phyloP scores from a whole-genome alignment of 2,888 invertebrate species.

The Baccha elongata region DNA sequence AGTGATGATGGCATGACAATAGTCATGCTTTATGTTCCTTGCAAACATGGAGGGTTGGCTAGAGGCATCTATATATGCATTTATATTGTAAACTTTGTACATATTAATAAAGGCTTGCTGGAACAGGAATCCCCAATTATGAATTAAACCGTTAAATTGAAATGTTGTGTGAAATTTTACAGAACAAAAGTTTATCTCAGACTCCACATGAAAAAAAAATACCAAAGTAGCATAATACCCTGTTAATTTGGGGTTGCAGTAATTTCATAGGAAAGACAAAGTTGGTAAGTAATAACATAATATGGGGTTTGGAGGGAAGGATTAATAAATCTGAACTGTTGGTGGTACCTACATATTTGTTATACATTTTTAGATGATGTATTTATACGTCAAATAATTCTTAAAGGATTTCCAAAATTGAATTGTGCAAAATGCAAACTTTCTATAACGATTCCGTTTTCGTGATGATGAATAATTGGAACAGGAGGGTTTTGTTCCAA shows the following conservation, averaged over 20 bases:
- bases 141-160: constrained; percentile 51
- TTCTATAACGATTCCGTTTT: too few relatives aligned
- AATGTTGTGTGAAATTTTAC: constrained; percentile 50
- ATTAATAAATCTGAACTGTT: too few relatives aligned
- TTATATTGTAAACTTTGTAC: constrained; percentile 53
- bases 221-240: neutral
- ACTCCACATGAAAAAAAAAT: neutral
- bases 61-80: neutral
- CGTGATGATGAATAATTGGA: too few relatives aligned
- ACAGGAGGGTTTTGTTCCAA: too few relatives aligned
- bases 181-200: constrained; percentile 3
- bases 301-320: neutral
- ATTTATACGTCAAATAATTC: too few relatives aligned
- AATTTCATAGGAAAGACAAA: neutral
- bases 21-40: constrained; percentile 18
- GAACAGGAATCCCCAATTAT: constrained; percentile 37
- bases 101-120: constrained; percentile 61
- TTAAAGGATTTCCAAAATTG: too few relatives aligned
- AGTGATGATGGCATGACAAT: constrained; percentile 33
- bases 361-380: too few relatives aligned
- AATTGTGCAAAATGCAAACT: too few relatives aligned
- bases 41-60: neutral
- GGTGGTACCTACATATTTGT: too few relatives aligned
- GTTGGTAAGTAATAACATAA: neutral
- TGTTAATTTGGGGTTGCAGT: neutral